A percentile compares a stretch with the other conserved stretches of the same genome.
phyloP scores from a whole-genome alignment of 2,888 invertebrate genomes.

The Caenorhabditis becei region DNA sequence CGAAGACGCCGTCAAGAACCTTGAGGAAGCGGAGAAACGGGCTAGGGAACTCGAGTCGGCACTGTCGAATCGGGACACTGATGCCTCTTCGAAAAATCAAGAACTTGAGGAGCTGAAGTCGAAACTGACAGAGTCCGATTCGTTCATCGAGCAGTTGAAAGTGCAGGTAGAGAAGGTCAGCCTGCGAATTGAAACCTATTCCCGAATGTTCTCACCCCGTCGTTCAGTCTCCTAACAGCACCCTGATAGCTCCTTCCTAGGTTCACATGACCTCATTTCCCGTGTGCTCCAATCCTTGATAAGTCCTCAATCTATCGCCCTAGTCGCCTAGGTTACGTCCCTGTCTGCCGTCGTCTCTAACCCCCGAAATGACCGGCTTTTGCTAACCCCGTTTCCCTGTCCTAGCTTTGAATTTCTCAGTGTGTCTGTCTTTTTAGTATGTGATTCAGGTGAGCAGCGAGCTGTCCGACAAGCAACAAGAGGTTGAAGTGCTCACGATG shows the following conservation, averaged over 20 bases:
- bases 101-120: constrained; percentile 47
- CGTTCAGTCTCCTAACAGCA: constrained; percentile 45
- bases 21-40: constrained; percentile 77
- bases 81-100: constrained; percentile 21
- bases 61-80: constrained; percentile 28
- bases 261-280: constrained; percentile 2
- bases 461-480: constrained; percentile 49
- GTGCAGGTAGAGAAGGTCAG: constrained; percentile 63
- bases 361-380: constrained; percentile 34
- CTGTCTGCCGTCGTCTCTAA: constrained; percentile 23
- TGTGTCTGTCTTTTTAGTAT: constrained; percentile 58
- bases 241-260: background rate
- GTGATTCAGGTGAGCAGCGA: constrained; percentile 61
- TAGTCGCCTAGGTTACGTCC: constrained; percentile 36
- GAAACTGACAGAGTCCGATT: constrained; percentile 51
- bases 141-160: constrained; percentile 59
- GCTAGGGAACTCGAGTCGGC: constrained; percentile 72
- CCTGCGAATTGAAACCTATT: constrained; percentile 13
- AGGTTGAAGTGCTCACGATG: constrained; percentile 43
- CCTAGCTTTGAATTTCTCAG: constrained; percentile 14
- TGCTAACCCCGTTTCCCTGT: constrained; percentile 52
- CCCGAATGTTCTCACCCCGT: background rate
- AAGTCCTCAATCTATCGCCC: constrained; percentile 41
- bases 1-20: constrained; percentile 68
- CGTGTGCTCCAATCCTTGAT: constrained; percentile 43